Percentiles rank a stretch among this genome's conserved stretches.
These are phyloP conservation scores for Quiscalus mexicanus DNA, from an alignment of 2,113 vertebrate species.

Conservation along the genomic window DNA sequence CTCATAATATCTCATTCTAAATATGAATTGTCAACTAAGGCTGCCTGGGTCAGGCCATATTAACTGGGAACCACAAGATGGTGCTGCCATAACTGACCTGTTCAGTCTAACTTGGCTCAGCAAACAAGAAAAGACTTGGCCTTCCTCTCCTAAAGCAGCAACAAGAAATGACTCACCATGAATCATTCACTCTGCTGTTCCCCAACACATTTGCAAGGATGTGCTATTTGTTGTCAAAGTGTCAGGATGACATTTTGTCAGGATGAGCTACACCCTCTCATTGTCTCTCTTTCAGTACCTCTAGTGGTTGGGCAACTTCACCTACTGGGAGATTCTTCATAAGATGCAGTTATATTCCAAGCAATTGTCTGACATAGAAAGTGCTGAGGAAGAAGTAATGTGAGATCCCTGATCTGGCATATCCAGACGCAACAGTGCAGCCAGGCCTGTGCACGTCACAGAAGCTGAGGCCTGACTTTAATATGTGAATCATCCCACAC, in stretches of 20 bases:
- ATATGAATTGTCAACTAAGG: background rate
- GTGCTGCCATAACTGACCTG: background rate
- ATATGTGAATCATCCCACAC: background rate
- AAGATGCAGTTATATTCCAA: background rate
- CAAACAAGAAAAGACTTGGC: background rate
- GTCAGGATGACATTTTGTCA: background rate
- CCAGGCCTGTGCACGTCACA: background rate
- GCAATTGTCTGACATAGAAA: background rate
- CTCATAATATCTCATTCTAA: background rate
- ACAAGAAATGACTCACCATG: background rate
- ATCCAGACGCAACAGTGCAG: background rate
- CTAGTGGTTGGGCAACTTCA: rapidly evolving
- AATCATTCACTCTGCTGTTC: background rate
- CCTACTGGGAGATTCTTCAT: background rate
- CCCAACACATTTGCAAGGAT: background rate
- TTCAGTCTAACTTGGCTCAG: background rate
- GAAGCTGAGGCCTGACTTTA: background rate
- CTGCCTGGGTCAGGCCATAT: background rate
- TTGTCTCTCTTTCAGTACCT: background rate
- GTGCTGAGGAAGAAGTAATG: background rate
- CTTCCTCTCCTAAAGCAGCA: background rate
- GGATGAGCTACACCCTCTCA: background rate
- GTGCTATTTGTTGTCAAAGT: background rate
- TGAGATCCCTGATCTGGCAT: background rate
- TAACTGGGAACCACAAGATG: background rate